Conservation (phyloP, 2,888 invertebrate species). For the Aphidius colemani region DNA sequence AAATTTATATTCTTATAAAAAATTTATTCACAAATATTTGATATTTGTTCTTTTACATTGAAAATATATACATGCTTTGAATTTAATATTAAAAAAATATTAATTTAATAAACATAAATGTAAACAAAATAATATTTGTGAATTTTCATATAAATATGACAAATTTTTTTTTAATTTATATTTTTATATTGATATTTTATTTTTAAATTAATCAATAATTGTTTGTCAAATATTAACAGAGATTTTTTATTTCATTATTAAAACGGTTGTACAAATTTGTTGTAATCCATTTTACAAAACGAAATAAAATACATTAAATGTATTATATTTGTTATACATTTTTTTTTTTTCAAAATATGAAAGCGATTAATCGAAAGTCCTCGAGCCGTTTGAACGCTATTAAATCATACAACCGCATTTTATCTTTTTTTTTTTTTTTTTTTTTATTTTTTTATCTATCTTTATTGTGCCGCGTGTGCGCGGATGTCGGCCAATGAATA, state of each 20-base stretch:
- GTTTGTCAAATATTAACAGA: too few species aligned
- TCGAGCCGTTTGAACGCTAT: constrained; percentile 33
- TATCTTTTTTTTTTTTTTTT: constrained; percentile 12
- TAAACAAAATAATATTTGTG: too few species aligned
- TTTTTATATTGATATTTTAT: too few species aligned
- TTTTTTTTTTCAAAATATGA: not conserved
- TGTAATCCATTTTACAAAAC: not conserved
- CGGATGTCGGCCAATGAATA: constrained; percentile 49
- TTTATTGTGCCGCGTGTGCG: constrained; percentile 11
- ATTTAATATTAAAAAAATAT: too few species aligned
- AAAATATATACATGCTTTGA: too few species aligned
- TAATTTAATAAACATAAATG: too few species aligned
- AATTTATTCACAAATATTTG: too few species aligned
- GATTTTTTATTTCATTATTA: not conserved
- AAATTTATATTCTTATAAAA: too few species aligned
- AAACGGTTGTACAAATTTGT: not conserved
- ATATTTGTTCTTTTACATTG: too few species aligned
- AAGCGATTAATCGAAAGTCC: constrained; percentile 33
- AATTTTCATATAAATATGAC: too few species aligned
- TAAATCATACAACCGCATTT: constrained; percentile 43
- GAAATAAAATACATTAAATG: not conserved
- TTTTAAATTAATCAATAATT: too few species aligned
- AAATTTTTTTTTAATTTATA: too few species aligned
- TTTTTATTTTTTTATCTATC: constrained; percentile 3
- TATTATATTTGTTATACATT: not conserved